Evolutionary conservation across 2,113 vertebrate genomes (phyloP), one percentile per base, ranked within the genome.

Genomic region (Tapirus terrestris): DNA sequence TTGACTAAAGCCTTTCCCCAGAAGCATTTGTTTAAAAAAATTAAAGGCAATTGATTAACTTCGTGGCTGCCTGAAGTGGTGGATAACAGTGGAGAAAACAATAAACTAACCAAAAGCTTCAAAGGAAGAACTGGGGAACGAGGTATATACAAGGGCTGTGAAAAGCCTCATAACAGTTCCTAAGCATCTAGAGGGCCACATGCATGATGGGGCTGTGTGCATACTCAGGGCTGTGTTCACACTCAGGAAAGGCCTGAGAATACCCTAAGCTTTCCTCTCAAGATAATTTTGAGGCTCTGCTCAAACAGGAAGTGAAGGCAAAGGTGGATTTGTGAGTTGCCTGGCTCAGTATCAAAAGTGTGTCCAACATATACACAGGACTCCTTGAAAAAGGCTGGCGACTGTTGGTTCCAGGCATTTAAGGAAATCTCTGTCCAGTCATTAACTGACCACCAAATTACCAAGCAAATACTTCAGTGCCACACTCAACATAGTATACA

Each of bases 11-110:
- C 4, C 18, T 88, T 82, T 68, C 39, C n/a, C 51, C 6, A 61
- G 65, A 91, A 94, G 43, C 12, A 88, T 63, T 56, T 72, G 7
- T 91, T 89, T 48, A n/a, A 79, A 95, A 93, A 60, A 63, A 94
- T 36, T 84, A 29, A 51, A 94, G 31, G 11, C 23, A 39, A 12
- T 81, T 53, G 27, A 67, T 29, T 87, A 87, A 73, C 20, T 75
- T 88, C 70, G 17, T 80, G 20, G 6, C 48, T 89, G 3, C 31
- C 27, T 73, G 36, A 75, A n/a, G 21, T 70, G 14, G 23, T 68
- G 29, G 45, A n/a, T 67, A 68, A 51, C 11, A 43, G 17, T 33
- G 39, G 23, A 39, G 20, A n/a, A 91, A 91, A 65, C 21, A 63
- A 39, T n/a, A 67, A 13, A n/a, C 16, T 92, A 90, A 79, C 36